Conservation (phyloP, 2,113 vertebrate species). For the Cryptomyrus ogoouensis region DNA sequence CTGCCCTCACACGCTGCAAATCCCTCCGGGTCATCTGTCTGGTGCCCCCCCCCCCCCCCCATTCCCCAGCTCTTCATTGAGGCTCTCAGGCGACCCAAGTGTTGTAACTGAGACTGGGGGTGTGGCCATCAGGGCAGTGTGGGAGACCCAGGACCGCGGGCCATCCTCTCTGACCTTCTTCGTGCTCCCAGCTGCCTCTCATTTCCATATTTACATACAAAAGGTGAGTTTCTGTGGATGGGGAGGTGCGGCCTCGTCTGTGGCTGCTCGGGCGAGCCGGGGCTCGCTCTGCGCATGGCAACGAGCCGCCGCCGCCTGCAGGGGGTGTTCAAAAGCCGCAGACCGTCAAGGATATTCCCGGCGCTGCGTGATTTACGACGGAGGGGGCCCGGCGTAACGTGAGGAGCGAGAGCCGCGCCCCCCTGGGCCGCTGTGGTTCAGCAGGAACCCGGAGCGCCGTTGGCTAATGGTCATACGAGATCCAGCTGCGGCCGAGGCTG, state of each 20-base stretch:
- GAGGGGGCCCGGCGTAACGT: neutral
- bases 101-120: neutral
- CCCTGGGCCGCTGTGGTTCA: neutral
- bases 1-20: neutral
- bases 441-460: neutral
- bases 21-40: neutral
- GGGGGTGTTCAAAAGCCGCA: neutral
- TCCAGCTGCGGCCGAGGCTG: neutral
- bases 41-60: neutral
- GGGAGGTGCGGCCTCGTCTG: neutral
- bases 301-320: neutral
- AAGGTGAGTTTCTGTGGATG: neutral
- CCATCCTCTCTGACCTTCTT: neutral
- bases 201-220: neutral
- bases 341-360: neutral
- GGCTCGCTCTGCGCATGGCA: neutral
- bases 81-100: neutral
- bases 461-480: neutral
- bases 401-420: neutral
- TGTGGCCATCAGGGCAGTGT: neutral
- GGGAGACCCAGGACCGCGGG: neutral
- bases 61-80: neutral
- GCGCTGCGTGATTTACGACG: neutral
- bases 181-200: neutral
- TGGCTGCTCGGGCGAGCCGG: neutral